A percentile compares a stretch with the other conserved stretches of the same genome.
phyloP scores from a whole-genome alignment of 2,888 invertebrate genomes.

The Aphelenchoides bicaudatus region DNA sequence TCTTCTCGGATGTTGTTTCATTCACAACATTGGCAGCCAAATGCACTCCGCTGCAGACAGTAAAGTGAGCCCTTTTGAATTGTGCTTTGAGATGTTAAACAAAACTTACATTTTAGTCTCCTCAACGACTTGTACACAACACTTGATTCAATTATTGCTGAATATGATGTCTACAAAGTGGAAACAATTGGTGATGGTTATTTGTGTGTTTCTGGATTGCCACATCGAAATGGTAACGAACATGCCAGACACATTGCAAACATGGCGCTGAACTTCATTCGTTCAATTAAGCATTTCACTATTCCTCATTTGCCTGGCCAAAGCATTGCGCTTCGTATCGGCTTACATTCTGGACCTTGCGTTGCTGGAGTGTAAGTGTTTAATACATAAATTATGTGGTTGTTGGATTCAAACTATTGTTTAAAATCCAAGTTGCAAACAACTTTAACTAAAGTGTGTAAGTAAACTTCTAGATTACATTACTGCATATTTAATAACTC shows the following conservation, averaged over 20 bases:
- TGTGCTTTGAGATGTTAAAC: conserved; percentile 53
- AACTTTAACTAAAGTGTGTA: too few relatives aligned
- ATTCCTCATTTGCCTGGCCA: conserved; percentile 53
- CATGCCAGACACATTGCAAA: conserved; percentile 35
- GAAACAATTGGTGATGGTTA: conserved; percentile 54
- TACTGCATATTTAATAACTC: too few relatives aligned
- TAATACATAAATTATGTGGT: too few relatives aligned
- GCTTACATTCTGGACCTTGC: conserved; percentile 28
- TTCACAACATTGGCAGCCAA: conserved; percentile 52
- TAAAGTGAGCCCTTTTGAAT: conserved; percentile 13
- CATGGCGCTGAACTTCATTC: conserved; percentile 20
- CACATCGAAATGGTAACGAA: conserved; percentile 51
- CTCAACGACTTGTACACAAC: conserved; percentile 56
- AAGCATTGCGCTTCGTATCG: conserved; percentile 31
- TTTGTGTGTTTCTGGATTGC: conserved; percentile 52
- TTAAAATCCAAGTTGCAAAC: too few relatives aligned
- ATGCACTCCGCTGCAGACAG: conserved; percentile 55
- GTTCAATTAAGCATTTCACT: conserved; percentile 29
- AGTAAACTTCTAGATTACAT: too few relatives aligned
- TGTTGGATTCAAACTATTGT: too few relatives aligned
- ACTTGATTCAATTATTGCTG: conserved; percentile 55
- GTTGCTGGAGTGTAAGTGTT: conserved; percentile 36
- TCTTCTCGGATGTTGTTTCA: conserved; percentile 57
- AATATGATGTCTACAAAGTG: conserved; percentile 57
- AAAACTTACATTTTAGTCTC: conserved; percentile 42